Base-by-base conservation (phyloP, 1,140 invertebrate species). In the Drosophila sechellia region DNA sequence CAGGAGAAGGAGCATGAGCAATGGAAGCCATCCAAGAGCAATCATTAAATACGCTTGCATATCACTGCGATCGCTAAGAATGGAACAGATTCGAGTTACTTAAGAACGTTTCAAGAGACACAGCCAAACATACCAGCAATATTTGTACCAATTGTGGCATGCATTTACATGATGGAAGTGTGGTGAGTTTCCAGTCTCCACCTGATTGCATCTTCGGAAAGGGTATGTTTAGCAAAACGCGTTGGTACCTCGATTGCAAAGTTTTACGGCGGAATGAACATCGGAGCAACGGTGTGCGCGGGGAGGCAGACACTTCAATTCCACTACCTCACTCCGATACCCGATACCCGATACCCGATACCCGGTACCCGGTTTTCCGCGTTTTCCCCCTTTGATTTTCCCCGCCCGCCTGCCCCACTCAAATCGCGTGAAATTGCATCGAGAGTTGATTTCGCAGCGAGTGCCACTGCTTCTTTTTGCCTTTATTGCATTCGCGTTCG, bases 401-500 rank as follows among this genome's bases (percentile, higher is more conserved):
- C 13, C 4, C 13, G 5, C 0, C 0, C 5, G 27, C 8, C 31
- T 10, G 2, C 31, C 20, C 15, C 6, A 12, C 39, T 20, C 49
- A 56, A 48, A 34, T 54, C 72, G 69, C 55, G 66, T 55, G 40
- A 76, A 81, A 81, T 81, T 78, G 74, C 79, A 81, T 69, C 64
- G 59, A 72, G 72, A 75, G 79, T 76, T 79, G 80, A 83, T 84
- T 83, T 84, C 64, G 46, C 27, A 56, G 68, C 25, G 55, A 49
- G 37, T 68, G 73, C 42, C 56, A 31, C 22, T 20, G 25, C 25
- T 68, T 57, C 17, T 66, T 61, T 61, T 48, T 40, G 35, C 64
- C 64, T 83, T 83, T 83, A 84, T 83, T 83, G 80, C 80, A 79
- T 79, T 84, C 73, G 54, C 80, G 80, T 61, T 75, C 37, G 69